Conservation (phyloP, 2,888 invertebrate genomes). For the Drosophila suboccidentalis region DNA sequence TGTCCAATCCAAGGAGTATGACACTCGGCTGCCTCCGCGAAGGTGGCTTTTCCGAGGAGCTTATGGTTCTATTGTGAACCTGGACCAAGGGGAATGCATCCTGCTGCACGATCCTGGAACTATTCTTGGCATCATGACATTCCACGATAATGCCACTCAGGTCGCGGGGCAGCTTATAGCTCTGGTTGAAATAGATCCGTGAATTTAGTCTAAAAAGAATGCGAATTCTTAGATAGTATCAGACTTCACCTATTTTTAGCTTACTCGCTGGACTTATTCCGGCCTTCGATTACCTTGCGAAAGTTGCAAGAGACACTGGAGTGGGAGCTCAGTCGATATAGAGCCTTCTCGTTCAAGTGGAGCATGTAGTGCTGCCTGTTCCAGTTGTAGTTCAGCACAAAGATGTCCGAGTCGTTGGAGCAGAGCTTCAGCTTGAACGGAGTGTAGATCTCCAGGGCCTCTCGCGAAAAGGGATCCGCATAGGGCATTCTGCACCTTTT, state of each 20-base stretch:
- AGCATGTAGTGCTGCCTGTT: constrained; percentile 30
- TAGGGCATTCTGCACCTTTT: constrained; percentile 87
- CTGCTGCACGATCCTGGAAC: constrained; percentile 69
- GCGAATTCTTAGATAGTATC: neutral
- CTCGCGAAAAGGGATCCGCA: constrained; percentile 46
- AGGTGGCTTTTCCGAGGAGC: neutral
- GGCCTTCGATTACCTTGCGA: constrained; percentile 13
- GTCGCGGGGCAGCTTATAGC: constrained; percentile 4
- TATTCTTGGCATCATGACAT: constrained; percentile 34
- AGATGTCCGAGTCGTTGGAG: constrained; percentile 14
- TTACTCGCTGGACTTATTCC: constrained; percentile 30
- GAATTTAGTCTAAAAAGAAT: constrained; percentile 17
- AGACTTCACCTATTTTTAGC: neutral
- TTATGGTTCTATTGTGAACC: constrained; percentile 9
- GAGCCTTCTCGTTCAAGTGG: neutral
- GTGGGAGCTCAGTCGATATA: neutral
- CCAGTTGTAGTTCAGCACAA: constrained; percentile 32
- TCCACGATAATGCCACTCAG: constrained; percentile 41
- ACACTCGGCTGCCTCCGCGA: constrained; percentile 86
- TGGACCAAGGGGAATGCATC: constrained; percentile 87
- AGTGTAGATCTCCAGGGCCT: constrained; percentile 4
- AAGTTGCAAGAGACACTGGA: constrained; percentile 30
- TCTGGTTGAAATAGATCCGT: constrained; percentile 5
- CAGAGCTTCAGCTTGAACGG: constrained; percentile 32
- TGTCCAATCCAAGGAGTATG: constrained; percentile 92